These are phyloP conservation scores for Lithophane leautieri DNA, from an alignment of 2,888 invertebrate genomes.

Conservation along the genomic window DNA sequence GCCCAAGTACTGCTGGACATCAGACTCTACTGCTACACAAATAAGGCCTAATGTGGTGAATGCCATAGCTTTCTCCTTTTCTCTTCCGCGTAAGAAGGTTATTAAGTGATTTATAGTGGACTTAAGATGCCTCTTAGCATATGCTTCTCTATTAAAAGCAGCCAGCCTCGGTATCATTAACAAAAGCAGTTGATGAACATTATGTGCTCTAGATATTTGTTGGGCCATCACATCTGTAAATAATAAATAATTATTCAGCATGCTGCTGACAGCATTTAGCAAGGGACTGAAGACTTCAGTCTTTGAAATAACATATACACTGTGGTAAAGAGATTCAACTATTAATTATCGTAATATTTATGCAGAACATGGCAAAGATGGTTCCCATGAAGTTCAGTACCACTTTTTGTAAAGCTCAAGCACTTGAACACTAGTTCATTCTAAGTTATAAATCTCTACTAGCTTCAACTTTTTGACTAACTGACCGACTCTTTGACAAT, in stretches of 20 bases:
- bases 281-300: neutral
- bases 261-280: neutral
- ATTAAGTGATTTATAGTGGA: slow-evolving; percentile 95
- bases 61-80: slow-evolving; percentile 96
- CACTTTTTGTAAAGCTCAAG: neutral
- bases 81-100: slow-evolving; percentile 93
- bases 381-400: neutral
- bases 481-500: no score
- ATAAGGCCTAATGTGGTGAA: slow-evolving; percentile 98
- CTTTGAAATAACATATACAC: neutral
- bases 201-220: slow-evolving; percentile 93
- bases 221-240: slow-evolving; percentile 94
- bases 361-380: neutral
- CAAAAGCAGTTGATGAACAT: slow-evolving; percentile 96
- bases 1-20: slow-evolving; percentile 94
- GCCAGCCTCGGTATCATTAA: slow-evolving; percentile 97
- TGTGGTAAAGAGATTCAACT: neutral
- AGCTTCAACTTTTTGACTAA: no score
- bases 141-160: slow-evolving; percentile 96
- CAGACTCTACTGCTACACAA: slow-evolving; percentile 96
- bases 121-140: slow-evolving; percentile 93
- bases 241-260: slow-evolving; percentile 32
- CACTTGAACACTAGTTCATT: neutral
- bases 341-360: neutral
- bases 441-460: neutral